Percentiles rank a stretch among this genome's conserved stretches.
These are phyloP conservation scores for Nestor notabilis DNA, from an alignment of 2,113 vertebrate species.

Conservation along the genomic window DNA sequence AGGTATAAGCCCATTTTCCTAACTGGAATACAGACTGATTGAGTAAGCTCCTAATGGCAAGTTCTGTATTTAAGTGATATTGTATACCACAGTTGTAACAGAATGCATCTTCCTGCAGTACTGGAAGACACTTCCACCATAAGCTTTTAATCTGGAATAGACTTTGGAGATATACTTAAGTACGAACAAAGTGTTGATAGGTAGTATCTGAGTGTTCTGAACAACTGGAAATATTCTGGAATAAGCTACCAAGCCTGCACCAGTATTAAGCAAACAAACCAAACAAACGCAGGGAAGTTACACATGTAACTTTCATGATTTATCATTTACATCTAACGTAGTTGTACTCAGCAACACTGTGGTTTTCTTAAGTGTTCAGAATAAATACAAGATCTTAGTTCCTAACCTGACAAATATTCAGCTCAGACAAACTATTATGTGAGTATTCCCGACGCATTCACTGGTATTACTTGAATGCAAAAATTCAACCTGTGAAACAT, in stretches of 20 bases:
- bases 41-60: not conserved
- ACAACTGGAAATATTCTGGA: not conserved
- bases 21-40: not conserved
- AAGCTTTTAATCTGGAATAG: not conserved
- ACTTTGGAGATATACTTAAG: not conserved
- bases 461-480: not conserved
- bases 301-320: not conserved
- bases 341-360: not conserved
- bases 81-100: not conserved
- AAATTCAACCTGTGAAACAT: not conserved
- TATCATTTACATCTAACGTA: not conserved
- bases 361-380: not conserved
- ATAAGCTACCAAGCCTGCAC: not conserved
- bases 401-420: not conserved
- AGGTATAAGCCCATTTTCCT: not conserved
- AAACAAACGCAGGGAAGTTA: not conserved
- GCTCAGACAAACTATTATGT: not conserved
- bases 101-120: not conserved
- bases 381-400: not conserved
- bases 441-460: not conserved
- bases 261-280: not conserved
- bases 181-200: not conserved
- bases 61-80: not conserved
- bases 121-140: not conserved
- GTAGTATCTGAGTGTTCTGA: not conserved